A percentile compares a stretch with the other conserved stretches of the same genome.
phyloP scores from a whole-genome alignment of 2,888 invertebrate species.

The Clunio marinus region DNA sequence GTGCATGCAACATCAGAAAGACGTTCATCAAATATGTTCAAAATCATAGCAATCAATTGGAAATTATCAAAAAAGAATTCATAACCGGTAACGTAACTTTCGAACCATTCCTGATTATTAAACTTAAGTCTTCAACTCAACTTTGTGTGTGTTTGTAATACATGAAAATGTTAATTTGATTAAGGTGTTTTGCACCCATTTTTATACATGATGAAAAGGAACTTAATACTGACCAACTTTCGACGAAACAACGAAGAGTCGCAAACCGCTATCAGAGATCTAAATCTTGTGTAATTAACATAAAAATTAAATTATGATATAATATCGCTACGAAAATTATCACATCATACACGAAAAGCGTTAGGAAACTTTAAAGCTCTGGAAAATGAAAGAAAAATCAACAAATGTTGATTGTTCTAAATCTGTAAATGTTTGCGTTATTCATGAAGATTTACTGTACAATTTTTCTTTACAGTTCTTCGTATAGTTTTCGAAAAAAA shows the following conservation, averaged over 20 bases:
- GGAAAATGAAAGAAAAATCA: slow-evolving; percentile 6
- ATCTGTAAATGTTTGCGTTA: background rate
- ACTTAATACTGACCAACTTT: no score
- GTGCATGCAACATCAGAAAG: no score
- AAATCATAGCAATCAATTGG: no score
- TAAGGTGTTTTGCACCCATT: no score
- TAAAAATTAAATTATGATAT: background rate
- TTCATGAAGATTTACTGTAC: slow-evolving; percentile 4
- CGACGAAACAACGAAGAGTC: no score
- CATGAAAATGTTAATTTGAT: slow-evolving; percentile 5
- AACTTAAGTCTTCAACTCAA: no score
- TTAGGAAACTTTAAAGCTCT: background rate
- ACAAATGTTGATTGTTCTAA: background rate
- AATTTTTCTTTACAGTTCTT: background rate
- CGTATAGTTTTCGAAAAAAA: background rate
- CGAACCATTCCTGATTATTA: no score
- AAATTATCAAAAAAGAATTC: no score
- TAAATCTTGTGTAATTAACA: background rate
- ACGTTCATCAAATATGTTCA: no score
- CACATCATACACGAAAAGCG: background rate
- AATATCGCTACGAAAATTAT: background rate
- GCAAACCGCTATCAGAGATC: background rate
- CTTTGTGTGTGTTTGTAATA: no score
- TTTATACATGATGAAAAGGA: no score
- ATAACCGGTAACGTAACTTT: no score